Conservation (phyloP, 2,888 invertebrate species). For the Dermolepida albohirtum region DNA sequence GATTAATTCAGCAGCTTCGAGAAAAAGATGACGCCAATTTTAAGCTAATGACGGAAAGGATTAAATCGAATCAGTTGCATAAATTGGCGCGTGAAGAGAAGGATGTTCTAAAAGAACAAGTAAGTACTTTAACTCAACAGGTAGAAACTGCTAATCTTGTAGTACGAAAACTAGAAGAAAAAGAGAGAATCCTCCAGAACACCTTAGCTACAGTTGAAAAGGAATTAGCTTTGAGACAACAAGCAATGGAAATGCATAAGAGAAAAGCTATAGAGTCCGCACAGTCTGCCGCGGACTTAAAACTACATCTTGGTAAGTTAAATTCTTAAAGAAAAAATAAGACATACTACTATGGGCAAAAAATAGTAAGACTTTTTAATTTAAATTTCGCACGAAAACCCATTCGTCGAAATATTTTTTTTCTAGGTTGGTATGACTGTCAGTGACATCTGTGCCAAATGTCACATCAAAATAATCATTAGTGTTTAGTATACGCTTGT, state of each 20-base stretch:
- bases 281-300: conserved; percentile 96
- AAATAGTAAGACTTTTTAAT: too few relatives aligned
- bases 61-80: conserved; percentile 95
- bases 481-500: too few relatives aligned
- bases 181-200: conserved; percentile 92
- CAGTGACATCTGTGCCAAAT: too few relatives aligned
- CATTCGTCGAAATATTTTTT: too few relatives aligned
- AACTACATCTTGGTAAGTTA: conserved; percentile 85
- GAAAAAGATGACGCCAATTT: conserved; percentile 99
- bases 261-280: conserved; percentile 97
- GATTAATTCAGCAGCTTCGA: conserved; percentile 92
- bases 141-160: conserved; percentile 96
- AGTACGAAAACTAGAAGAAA: conserved; percentile 94
- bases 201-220: conserved; percentile 94
- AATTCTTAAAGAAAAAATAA: not conserved
- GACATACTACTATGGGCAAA: too few relatives aligned
- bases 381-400: too few relatives aligned
- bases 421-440: too few relatives aligned
- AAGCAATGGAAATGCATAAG: conserved; percentile 98
- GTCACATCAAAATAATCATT: too few relatives aligned
- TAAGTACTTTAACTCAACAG: conserved; percentile 65
- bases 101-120: conserved; percentile 91
- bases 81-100: conserved; percentile 95
- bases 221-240: conserved; percentile 90
- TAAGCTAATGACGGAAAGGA: conserved; percentile 97